These are phyloP conservation scores for Andrena minutula DNA, from an alignment of 2,888 invertebrate genomes.

Conservation along the genomic window DNA sequence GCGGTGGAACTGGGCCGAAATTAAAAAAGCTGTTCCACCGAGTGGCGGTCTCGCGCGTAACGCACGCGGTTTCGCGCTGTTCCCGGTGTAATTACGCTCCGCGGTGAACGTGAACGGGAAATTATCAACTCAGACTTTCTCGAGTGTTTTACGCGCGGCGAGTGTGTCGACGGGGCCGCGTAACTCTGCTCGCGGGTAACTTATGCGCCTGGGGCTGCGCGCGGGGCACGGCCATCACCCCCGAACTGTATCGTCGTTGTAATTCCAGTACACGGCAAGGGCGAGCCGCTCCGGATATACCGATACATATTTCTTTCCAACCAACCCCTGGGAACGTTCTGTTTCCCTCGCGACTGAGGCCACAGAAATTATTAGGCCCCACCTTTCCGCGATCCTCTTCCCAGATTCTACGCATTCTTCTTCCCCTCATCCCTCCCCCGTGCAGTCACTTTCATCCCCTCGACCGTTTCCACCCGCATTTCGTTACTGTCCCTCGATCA, in stretches of 20 bases:
- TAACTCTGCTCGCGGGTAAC: constrained; percentile 1
- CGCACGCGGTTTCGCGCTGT: constrained; percentile 35
- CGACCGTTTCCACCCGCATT: neutral
- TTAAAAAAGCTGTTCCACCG: constrained; percentile 33
- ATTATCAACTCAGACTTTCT: constrained; percentile 56
- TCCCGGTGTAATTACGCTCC: constrained; percentile 49
- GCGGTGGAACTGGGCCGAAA: neutral
- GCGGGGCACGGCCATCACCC: constrained; percentile 39
- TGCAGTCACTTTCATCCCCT: neutral
- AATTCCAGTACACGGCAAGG: constrained; percentile 64
- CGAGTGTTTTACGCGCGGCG: constrained; percentile 46
- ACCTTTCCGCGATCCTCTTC: constrained; percentile 50
- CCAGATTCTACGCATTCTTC: constrained; percentile 5
- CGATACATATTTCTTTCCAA: constrained; percentile 76
- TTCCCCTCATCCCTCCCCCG: neutral
- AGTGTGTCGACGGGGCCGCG: constrained; percentile 13
- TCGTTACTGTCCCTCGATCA: neutral
- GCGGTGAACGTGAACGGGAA: constrained; percentile 41
- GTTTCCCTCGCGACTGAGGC: constrained; percentile 75
- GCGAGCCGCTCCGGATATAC: constrained; percentile 70
- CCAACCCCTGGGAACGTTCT: constrained; percentile 70
- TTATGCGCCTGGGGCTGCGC: constrained; percentile 2
- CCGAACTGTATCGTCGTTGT: constrained; percentile 3
- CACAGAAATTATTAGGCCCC: constrained; percentile 75
- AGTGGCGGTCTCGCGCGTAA: constrained; percentile 5